Evolutionary conservation across 2,797 vertebrate genomes (phyloP), one percentile per base, ranked within the genome.

Genomic region (Ficedula albicollis): DNA sequence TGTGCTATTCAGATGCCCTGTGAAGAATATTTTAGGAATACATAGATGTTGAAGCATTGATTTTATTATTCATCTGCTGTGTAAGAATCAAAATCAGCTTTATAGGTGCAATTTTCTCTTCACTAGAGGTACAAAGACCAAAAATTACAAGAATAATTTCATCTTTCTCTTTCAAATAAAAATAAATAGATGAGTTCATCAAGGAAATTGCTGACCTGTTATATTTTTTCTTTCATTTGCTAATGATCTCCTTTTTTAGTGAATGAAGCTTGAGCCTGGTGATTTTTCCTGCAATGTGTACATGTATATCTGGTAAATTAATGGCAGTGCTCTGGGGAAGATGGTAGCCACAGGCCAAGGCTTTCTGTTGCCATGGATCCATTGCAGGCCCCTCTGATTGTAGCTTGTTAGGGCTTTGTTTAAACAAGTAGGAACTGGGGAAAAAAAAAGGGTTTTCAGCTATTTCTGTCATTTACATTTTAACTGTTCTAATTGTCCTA

Each of bases 381-480:
- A 55, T 90, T 91, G 94, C 97, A 96, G 97, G 95, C 97, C 97
- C 95, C 98, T 98, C 96, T 98, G 98, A 97, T 95, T 98, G 98
- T 97, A 97, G 98, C 98, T 98, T 98, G 98, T 98, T 97, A 97
- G 91, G 97, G 98, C 97, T 98, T 98, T 98, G 98, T 97, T 98
- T 98, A 98, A 98, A 98, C 97, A 98, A 98, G 98, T 96, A 98
- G 85, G 84, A 90, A 87, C 69, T 70, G 49, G 18, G 6, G 9
- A 1, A 0, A 46, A 46, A 36, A 93, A 97, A 98, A 98, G 95
- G 94, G 62, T 95, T 98, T 97, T 98, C 93, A 97, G 95, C 97
- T 98, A 97, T 94, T 97, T 96, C 96, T 98, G 98, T 98, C 97
- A 98, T 98, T 99, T 98, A 98, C 98, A 99, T 98, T 97, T 97